Conservation (phyloP, 2,113 vertebrate genomes). For the Coreoperca whiteheadi region DNA sequence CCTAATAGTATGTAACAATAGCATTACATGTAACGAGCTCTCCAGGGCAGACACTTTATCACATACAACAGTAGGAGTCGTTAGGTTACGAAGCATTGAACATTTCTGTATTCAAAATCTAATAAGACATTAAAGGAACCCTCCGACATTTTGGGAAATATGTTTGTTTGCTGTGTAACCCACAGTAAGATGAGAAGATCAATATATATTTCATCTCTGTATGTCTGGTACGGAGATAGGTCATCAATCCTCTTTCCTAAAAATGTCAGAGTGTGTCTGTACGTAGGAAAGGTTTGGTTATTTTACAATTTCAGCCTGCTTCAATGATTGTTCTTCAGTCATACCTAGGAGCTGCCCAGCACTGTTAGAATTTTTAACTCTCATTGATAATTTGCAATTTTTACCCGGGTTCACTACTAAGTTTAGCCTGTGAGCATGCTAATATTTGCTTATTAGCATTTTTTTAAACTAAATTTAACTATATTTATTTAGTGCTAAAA, state of each 20-base stretch:
- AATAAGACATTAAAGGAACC: conserved; percentile 2
- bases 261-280: too few relatives aligned
- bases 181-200: conserved; percentile 8
- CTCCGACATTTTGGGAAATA: conserved; percentile 19
- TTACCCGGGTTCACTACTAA: too few relatives aligned
- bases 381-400: too few relatives aligned
- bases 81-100: not conserved
- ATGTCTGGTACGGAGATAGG: not conserved
- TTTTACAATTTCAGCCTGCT: too few relatives aligned
- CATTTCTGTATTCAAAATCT: not conserved
- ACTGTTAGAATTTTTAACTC: too few relatives aligned
- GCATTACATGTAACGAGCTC: not conserved
- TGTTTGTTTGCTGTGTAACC: conserved; percentile 16
- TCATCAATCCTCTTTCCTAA: not conserved
- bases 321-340: too few relatives aligned
- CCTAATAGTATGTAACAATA: not conserved
- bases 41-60: not conserved
- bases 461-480: too few relatives aligned
- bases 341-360: too few relatives aligned
- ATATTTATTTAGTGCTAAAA: not conserved
- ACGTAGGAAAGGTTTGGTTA: too few relatives aligned
- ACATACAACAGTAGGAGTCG: not conserved
- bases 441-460: too few relatives aligned
- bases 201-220: conserved; percentile 17
- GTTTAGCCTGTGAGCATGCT: not conserved